Evolutionary conservation across 2,888 invertebrate genomes (phyloP).

Genomic region (Polyploca ridens): DNA sequence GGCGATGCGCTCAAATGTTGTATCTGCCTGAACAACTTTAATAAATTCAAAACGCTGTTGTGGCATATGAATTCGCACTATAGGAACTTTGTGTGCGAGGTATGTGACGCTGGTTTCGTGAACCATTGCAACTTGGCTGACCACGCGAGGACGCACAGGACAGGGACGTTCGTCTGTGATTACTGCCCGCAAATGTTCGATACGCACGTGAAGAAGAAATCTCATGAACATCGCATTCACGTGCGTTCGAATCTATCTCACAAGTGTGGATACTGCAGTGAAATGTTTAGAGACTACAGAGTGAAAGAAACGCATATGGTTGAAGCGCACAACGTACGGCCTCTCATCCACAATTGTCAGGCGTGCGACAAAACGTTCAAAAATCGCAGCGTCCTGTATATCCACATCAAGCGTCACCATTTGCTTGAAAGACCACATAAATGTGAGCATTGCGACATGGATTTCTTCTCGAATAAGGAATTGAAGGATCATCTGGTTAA

Average conservation of each 20-base stretch:
- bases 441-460: conserved; percentile 32
- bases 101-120: conserved; percentile 37
- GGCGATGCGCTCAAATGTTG: conserved; percentile 44
- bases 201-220: conserved; percentile 57
- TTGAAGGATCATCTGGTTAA: conserved; percentile 65
- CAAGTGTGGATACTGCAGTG: conserved; percentile 48
- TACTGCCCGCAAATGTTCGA: conserved; percentile 63
- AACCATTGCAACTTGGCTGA: conserved; percentile 15
- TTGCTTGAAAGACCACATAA: conserved; percentile 34
- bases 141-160: conserved; percentile 29
- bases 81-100: conserved; percentile 54
- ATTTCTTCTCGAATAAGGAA: conserved; percentile 47
- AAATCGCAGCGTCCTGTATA: conserved; percentile 15
- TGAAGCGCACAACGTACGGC: conserved; percentile 39
- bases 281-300: conserved; percentile 43
- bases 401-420: conserved; percentile 24
- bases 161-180: conserved; percentile 38
- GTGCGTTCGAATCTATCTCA: conserved; percentile 31
- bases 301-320: conserved; percentile 43
- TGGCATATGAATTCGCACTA: conserved; percentile 61
- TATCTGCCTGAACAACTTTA: conserved; percentile 42
- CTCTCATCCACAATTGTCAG: conserved; percentile 30
- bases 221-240: conserved; percentile 59
- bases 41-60: conserved; percentile 39
- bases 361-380: conserved; percentile 24